Percentiles rank a stretch among this genome's conserved stretches.
Evolutionary conservation across 2,888 invertebrate genomes (phyloP).

Genomic region (Ormyrus rosae): DNA sequence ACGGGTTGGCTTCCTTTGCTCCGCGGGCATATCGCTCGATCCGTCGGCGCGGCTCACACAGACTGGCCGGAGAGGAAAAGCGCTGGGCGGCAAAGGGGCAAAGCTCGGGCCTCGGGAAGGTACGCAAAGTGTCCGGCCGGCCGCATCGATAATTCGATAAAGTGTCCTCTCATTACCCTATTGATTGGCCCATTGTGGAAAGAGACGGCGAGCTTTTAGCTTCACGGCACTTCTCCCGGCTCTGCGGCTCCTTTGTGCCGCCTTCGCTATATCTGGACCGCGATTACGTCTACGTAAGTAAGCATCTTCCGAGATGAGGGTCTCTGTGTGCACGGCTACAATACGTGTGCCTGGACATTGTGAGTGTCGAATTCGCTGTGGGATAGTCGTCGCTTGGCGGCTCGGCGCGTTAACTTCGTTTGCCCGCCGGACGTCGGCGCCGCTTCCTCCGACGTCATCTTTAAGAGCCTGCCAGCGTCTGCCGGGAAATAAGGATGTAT

Average conservation of each 20-base stretch:
- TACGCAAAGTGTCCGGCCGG: slow-evolving; percentile 66
- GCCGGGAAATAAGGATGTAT: too few relatives aligned
- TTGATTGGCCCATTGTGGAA: slow-evolving; percentile 75
- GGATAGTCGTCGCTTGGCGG: slow-evolving; percentile 37
- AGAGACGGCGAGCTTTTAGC: slow-evolving; percentile 66
- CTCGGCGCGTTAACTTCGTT: slow-evolving; percentile 61
- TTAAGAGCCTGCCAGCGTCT: too few relatives aligned
- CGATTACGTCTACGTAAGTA: slow-evolving; percentile 1
- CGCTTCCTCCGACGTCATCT: slow-evolving; percentile 1
- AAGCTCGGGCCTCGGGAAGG: slow-evolving; percentile 59
- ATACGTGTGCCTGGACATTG: too few relatives aligned
- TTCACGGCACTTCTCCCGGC: slow-evolving; percentile 56
- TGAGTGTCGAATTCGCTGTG: slow-evolving; percentile 53
- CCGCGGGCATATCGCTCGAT: slow-evolving; percentile 16
- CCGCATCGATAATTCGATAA: slow-evolving; percentile 75
- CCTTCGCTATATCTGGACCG: not conserved
- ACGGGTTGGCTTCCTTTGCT: slow-evolving; percentile 48
- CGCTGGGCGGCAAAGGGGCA: slow-evolving; percentile 27
- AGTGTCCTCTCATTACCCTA: slow-evolving; percentile 75
- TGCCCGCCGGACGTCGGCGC: slow-evolving; percentile 47
- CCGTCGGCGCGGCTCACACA: slow-evolving; percentile 51
- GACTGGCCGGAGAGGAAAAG: slow-evolving; percentile 63
- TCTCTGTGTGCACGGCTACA: too few relatives aligned
- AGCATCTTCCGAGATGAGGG: not conserved
- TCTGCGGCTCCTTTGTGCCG: slow-evolving; percentile 32